Evolutionary conservation across 2,888 invertebrate genomes (phyloP).

Genomic region (Teinopalpus imperialis): DNA sequence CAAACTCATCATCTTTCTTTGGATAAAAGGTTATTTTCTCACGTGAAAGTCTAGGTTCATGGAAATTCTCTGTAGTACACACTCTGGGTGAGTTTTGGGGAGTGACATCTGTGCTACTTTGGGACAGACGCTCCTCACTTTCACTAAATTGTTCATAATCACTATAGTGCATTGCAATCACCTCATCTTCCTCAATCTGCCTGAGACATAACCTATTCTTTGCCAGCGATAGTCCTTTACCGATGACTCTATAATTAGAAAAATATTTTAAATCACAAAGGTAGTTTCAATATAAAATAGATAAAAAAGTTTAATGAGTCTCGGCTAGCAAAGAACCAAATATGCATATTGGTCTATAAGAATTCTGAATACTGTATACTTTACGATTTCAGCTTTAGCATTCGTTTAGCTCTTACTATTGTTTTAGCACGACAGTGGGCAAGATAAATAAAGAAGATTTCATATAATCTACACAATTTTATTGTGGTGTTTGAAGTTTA

Average conservation of each 20-base stretch:
- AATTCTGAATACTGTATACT: slow-evolving; percentile 22
- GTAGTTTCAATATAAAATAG: too few species aligned
- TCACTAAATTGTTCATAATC: slow-evolving; percentile 70
- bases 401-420: slow-evolving; percentile 6
- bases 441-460: too few species aligned
- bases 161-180: slow-evolving; percentile 71
- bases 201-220: slow-evolving; percentile 54
- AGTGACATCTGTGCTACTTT: slow-evolving; percentile 71
- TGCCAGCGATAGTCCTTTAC: slow-evolving; percentile 59
- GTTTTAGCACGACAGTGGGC: too few species aligned
- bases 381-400: slow-evolving; percentile 11
- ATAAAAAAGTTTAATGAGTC: too few species aligned
- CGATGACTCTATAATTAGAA: slow-evolving; percentile 58
- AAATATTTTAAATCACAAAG: too few species aligned
- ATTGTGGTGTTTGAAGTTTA: too few species aligned
- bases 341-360: too few species aligned
- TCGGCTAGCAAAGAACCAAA: too few species aligned
- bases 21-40: slow-evolving; percentile 45
- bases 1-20: slow-evolving; percentile 47
- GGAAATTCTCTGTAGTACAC: slow-evolving; percentile 47
- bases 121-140: slow-evolving; percentile 67
- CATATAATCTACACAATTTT: too few species aligned
- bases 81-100: slow-evolving; percentile 70
- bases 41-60: slow-evolving; percentile 45
- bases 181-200: slow-evolving; percentile 68